Conservation (phyloP, 2,113 vertebrate genomes). For the Crotophaga sulcirostris region DNA sequence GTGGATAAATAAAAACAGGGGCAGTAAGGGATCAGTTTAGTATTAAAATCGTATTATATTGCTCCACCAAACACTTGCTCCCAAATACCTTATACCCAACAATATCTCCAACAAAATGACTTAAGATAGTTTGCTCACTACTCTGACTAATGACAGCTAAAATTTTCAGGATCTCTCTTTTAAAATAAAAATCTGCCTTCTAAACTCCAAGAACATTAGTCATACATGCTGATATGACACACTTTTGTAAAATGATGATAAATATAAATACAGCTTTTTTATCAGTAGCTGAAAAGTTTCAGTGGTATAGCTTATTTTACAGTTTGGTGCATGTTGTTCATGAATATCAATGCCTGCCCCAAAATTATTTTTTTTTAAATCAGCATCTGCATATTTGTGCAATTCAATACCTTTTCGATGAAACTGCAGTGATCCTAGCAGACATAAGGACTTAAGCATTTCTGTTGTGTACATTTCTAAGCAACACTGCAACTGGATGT, state of each 20-base stretch:
- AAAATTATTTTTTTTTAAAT: not conserved
- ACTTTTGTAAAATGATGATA: not conserved
- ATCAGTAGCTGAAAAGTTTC: not conserved
- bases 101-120: not conserved
- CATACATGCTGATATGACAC: not conserved
- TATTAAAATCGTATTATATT: not conserved
- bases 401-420: conserved; percentile 90
- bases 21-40: not conserved
- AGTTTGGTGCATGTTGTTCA: not conserved
- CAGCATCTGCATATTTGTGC: not conserved
- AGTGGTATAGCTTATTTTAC: not conserved
- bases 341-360: not conserved
- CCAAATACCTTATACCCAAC: not conserved
- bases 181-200: not conserved
- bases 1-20: not conserved
- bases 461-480: conserved; percentile 99
- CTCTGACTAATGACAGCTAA: not conserved
- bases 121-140: not conserved
- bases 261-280: not conserved
- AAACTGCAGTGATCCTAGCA: conserved; percentile 94
- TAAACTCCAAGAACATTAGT: not conserved
- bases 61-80: not conserved
- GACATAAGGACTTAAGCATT: conserved; percentile 97
- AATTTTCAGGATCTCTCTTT: not conserved
- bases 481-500: conserved; percentile 97